Evolutionary conservation across 2,888 invertebrate genomes (phyloP), one percentile per base, ranked within the genome.

Genomic region (Amphipyra berbera): DNA sequence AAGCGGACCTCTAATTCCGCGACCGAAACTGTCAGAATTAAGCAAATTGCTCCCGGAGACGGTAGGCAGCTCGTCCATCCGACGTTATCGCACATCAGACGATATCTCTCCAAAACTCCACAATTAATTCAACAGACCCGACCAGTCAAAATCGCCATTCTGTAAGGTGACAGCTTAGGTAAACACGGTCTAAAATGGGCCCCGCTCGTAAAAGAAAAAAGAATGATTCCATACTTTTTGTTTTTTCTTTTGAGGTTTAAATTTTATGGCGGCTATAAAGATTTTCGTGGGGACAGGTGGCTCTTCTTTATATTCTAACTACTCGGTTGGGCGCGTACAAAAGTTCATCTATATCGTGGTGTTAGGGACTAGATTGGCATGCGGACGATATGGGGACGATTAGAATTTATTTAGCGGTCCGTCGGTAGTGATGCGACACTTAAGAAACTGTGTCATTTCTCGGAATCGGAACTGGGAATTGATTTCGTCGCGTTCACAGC

Each of bases 231-330:
- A 84, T 86, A 86, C 88, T 87, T 92, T 82, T 93, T 90, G 85
- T 91, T 94, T 95, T 91, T 91, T 87, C 86, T 88, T 92, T 92
- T 90, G 90, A 93, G 93, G 91, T 92, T 94, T 91, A 92, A 93
- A 93, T 94, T 95, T 95, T 94, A 95, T 94, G 88, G 90, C 81
- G 85, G 92, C 93, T 88, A 95, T 95, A 95, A 95, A 95, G 92
- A 90, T 94, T 93, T 95, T 92, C 93, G 88, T 92, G 92, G 94
- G 89, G 95, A 95, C 95, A 95, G 95, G 95, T 95, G 95, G 94
- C 90, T 94, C 90, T 94, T 91, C 91, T 93, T 94, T 94, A 93
- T 92, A 91, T 90, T 92, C 90, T 89, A 91, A 92, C 88, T 90
- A 87, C 89, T 86, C 87, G 80, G 73, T 68, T 77, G 84, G 84